Conservation (phyloP, 2,888 invertebrate genomes). For the Alviniconcha strummeri region DNA sequence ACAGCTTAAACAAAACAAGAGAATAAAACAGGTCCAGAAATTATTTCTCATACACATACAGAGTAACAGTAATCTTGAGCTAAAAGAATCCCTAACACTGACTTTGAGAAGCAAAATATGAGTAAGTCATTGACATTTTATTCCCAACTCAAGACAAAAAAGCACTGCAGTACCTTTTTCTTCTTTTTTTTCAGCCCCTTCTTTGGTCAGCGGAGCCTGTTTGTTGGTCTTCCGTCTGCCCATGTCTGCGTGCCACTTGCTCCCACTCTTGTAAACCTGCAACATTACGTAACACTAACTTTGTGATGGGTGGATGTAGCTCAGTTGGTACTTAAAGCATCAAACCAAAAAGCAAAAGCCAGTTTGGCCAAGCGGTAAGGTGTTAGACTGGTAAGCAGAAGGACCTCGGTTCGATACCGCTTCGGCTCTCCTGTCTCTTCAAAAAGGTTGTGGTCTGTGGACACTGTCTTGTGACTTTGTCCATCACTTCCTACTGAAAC, state of each 20-base stretch:
- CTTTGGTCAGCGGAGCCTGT: conserved; percentile 32
- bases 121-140: no score
- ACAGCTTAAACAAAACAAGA: no score
- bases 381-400: background rate
- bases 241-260: background rate
- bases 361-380: background rate
- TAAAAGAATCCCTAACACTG: no score
- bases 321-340: background rate
- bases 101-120: no score
- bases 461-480: no score
- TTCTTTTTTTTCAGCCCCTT: conserved; percentile 35
- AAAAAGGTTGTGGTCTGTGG: no score
- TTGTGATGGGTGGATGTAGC: background rate
- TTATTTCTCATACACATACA: no score
- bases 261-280: background rate
- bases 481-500: no score
- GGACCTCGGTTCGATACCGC: background rate
- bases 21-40: no score
- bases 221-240: conserved; percentile 32
- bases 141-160: no score
- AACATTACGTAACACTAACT: background rate
- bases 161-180: conserved; percentile 28
- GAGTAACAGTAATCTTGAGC: no score
- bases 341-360: background rate
- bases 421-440: no score